phyloP scores from a whole-genome alignment of 2,888 invertebrate species.

The Ophion costatus region DNA sequence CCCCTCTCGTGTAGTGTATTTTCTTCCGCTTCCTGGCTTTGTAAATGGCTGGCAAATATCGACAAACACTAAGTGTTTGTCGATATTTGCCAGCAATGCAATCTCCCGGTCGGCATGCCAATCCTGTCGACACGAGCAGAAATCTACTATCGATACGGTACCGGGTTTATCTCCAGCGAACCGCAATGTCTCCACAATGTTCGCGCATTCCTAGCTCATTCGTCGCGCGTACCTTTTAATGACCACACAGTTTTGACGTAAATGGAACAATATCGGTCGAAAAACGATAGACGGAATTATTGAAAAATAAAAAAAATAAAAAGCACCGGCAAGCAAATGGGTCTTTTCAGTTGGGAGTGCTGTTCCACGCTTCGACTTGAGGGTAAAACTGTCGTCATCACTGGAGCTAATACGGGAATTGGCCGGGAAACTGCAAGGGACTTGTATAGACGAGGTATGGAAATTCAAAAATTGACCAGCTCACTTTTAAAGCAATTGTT shows the following conservation, averaged over 20 bases:
- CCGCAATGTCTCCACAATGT: not conserved
- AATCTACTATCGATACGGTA: not conserved
- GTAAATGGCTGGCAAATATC: no score
- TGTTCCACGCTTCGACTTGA: conserved; percentile 82
- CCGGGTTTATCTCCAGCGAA: not conserved
- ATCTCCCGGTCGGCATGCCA: no score
- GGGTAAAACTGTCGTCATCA: conserved; percentile 79
- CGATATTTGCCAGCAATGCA: not conserved
- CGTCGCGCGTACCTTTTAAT: not conserved
- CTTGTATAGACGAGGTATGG: conserved; percentile 79
- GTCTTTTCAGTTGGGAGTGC: conserved; percentile 71
- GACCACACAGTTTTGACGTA: not conserved
- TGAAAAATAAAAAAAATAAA: no score
- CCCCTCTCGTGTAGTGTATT: not conserved
- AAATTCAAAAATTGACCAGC: not conserved
- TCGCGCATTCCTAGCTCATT: not conserved
- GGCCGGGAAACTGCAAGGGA: conserved; percentile 80
- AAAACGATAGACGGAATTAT: no score
- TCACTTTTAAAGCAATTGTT: not conserved
- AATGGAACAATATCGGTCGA: no score
- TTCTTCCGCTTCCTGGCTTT: not conserved
- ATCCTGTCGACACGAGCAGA: not conserved
- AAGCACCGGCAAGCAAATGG: not conserved
- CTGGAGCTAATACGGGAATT: conserved; percentile 83
- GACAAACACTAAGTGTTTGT: conserved; percentile 2